Base-by-base conservation (phyloP, 1,140 invertebrate genomes). In the Neodiprion pinetum region DNA sequence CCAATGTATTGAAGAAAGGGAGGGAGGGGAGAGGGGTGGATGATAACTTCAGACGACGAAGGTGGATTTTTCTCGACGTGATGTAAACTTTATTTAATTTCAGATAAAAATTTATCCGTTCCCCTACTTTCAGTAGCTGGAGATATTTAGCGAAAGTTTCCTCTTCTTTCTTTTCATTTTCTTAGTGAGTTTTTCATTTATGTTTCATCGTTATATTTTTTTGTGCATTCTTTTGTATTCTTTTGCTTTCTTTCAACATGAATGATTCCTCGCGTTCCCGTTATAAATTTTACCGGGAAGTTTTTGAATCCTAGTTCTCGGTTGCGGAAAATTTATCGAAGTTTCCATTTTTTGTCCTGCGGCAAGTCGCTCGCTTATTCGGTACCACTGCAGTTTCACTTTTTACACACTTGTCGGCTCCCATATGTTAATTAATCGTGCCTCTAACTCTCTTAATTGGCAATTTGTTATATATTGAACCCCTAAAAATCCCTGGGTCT, bases 71-170 rank as follows among this genome's bases (percentile, higher is more conserved):
- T 17, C 4, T 17, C 53, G n/a, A 61, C 53, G 53, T 17, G 53
- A 61, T 61, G 53, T 61, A 61, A 61, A 9, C 53, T 61, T 61
- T 61, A 61, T 61, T 61, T 61, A 61, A 61, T 61, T 61, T 17
- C 5, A 17, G 0, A 61, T 61, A 61, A 61, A 9, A 61, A 61
- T 61, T 61, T 61, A 61, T 12, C 3, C n/a, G 0, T 61, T 61
- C 53, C 53, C 53, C 53, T 61, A 61, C 53, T 9, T 61, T 5
- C 53, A 40, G 28, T 61, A 40, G 53, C 53, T 61, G 5, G 0
- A 8, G 11, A 61, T 12, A 61, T 61, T 61, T 61, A 61, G n/a
- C 53, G 53, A 61, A 17, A 61, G 3, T 40, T 40, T 40, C 28
- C 5, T 40, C 28, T 40, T 40, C 53, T 61, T 61, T 40, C 28